Conservation (phyloP, 2,113 vertebrate species). For the Hydrochoerus hydrochaeris region DNA sequence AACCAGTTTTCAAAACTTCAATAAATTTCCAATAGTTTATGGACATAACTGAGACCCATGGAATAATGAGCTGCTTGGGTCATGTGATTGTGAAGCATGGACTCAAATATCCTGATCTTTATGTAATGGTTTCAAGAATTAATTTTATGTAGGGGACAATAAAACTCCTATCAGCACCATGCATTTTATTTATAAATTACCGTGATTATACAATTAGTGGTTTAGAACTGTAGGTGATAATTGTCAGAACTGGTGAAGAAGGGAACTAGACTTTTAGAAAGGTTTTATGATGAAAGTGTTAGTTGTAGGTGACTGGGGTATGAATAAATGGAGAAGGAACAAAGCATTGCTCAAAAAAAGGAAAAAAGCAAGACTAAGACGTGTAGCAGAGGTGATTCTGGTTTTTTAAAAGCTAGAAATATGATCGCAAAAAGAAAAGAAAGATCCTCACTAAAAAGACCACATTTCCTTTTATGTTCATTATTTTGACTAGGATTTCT, state of each 20-base stretch:
- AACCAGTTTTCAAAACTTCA: constrained; percentile 21
- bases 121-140: neutral
- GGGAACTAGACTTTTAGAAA: neutral
- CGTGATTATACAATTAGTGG: constrained; percentile 22
- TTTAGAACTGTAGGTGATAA: neutral
- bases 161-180: neutral
- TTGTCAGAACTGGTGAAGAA: neutral
- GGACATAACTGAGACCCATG: neutral
- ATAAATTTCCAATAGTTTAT: neutral
- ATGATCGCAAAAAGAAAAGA: neutral
- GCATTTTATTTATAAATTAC: neutral
- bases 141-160: neutral
- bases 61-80: neutral
- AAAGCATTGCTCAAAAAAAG: neutral
- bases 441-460: neutral
- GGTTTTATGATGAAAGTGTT: neutral
- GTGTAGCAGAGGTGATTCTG: neutral
- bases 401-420: neutral
- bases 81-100: neutral
- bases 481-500: constrained; percentile 13
- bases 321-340: neutral
- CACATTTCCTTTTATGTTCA: neutral
- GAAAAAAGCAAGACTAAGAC: neutral
- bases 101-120: neutral
- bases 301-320: neutral